Base-by-base conservation (phyloP, 2,797 vertebrate species). In the Sus cebifrons region DNA sequence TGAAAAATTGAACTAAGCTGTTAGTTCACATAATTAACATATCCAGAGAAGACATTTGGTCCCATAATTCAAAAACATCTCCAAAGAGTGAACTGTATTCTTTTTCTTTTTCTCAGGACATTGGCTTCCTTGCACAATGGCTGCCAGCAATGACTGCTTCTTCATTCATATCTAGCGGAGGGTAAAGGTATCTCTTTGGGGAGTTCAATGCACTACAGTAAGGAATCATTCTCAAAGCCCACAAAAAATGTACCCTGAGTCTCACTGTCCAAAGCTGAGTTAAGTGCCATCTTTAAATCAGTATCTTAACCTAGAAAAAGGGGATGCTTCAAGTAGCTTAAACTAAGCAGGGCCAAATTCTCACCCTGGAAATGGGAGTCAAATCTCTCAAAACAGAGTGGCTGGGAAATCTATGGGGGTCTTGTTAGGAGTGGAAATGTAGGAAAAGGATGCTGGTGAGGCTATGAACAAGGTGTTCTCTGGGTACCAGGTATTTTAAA, bases 391-490 rank as follows among this genome's bases (percentile, higher is more conserved):
- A 18, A 71, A 56, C 8, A 71, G 44, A 81, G 16, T 36, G 29
- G 4, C 29, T 60, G 5, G 25, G 25, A 70, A 87, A 74, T 56
- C 18, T n/a, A 2, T 0, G 0, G 20, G 9, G 20, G 2, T 18
- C 29, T n/a, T 85, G 3, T 29, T 58, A 29, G 11, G 2, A 23
- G 20, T 3, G 8, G 5, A 21, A 27, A 65, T 9, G 32, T 21
- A 20, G 36, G 49, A 74, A 77, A 17, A 21, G 1, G 9, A 49
- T 27, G 11, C 21, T 1, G 6, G 10, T 1, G 6, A 94, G 10
- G 10, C 54, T 11, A 27, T 8, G 4, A 52, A 20, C 15, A 8
- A 2, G 0, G 0, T 27, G 11, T 0, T 1, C 44, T 36, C 23
- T 36, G 44, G 36, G 15, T 2, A 70, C 3, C 8, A 9, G 1